These are phyloP conservation scores for Nemapogon koenigi DNA, from an alignment of 2,888 invertebrate species.

Conservation along the genomic window DNA sequence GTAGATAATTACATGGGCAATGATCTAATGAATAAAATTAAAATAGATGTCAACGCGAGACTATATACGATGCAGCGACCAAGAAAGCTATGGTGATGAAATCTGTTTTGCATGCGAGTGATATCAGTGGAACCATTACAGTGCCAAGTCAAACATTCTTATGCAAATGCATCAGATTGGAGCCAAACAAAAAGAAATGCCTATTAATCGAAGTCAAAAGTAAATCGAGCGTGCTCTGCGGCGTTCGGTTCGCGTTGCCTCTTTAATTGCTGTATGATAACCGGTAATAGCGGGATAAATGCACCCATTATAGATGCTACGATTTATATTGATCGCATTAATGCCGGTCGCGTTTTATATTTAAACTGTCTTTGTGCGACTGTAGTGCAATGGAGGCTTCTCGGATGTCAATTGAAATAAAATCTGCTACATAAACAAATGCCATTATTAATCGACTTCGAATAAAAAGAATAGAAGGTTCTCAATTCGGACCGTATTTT, in stretches of 20 bases:
- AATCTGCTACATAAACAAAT: too few species aligned
- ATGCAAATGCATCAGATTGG: slow-evolving; percentile 48
- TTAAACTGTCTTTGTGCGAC: slow-evolving; percentile 9
- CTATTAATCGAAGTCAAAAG: slow-evolving; percentile 50
- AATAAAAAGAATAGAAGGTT: too few species aligned
- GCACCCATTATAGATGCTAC: slow-evolving; percentile 38
- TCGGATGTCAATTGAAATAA: slow-evolving; percentile 30
- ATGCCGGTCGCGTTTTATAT: slow-evolving; percentile 15
- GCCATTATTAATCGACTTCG: too few species aligned
- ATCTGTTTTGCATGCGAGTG: slow-evolving; percentile 6
- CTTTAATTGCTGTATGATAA: slow-evolving; percentile 54
- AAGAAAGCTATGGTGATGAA: too few species aligned
- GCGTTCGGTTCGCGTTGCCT: slow-evolving; percentile 35
- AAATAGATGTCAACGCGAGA: too few species aligned
- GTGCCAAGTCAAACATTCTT: slow-evolving; percentile 35
- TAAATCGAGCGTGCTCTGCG: slow-evolving; percentile 40
- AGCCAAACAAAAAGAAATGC: slow-evolving; percentile 38
- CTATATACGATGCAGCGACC: too few species aligned
- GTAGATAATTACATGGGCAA: too few species aligned
- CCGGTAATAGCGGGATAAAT: slow-evolving; percentile 48
- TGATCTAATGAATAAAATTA: too few species aligned
- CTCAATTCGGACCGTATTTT: too few species aligned
- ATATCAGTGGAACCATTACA: slow-evolving; percentile 21
- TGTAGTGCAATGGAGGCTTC: slow-evolving; percentile 16
- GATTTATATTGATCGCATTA: slow-evolving; percentile 35